Evolutionary conservation across 2,888 invertebrate species (phyloP).

Genomic region (Lepidochrysops patricia): DNA sequence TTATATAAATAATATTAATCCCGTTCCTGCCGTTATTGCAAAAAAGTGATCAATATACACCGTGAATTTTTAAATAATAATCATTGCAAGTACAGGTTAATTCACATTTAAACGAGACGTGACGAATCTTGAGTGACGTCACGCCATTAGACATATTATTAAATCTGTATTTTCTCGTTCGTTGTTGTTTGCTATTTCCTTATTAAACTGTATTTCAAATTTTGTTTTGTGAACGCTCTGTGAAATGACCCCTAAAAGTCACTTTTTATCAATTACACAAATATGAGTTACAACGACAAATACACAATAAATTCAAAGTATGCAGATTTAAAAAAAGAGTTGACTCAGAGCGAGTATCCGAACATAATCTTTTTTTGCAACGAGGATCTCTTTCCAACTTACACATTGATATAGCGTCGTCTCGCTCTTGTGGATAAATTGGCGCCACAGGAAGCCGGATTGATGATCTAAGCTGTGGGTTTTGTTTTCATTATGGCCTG

Average conservation of each 20-base stretch:
- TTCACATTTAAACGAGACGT: too few relatives aligned
- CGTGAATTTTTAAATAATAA: too few relatives aligned
- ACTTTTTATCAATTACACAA: neutral
- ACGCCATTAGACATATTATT: too few relatives aligned
- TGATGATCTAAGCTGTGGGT: constrained; percentile 52
- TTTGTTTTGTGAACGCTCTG: too few relatives aligned
- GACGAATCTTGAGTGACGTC: too few relatives aligned
- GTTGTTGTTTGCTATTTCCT: too few relatives aligned
- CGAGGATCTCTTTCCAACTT: neutral
- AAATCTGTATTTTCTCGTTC: too few relatives aligned
- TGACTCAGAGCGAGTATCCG: constrained; percentile 19
- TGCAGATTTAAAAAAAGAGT: constrained; percentile 1
- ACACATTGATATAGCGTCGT: constrained; percentile 20
- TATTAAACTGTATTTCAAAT: too few relatives aligned
- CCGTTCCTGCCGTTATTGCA: too few relatives aligned
- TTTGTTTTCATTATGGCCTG: constrained; percentile 10
- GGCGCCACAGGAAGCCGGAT: constrained; percentile 58
- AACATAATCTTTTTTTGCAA: constrained; percentile 27
- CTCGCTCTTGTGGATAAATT: constrained; percentile 42
- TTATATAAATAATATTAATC: too few relatives aligned
- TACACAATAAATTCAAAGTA: neutral
- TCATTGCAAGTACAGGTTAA: too few relatives aligned
- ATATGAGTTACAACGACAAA: neutral
- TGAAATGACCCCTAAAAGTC: neutral
- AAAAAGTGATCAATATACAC: too few relatives aligned